Evolutionary conservation across 2,888 invertebrate genomes (phyloP).

Genomic region (Helleia helle): DNA sequence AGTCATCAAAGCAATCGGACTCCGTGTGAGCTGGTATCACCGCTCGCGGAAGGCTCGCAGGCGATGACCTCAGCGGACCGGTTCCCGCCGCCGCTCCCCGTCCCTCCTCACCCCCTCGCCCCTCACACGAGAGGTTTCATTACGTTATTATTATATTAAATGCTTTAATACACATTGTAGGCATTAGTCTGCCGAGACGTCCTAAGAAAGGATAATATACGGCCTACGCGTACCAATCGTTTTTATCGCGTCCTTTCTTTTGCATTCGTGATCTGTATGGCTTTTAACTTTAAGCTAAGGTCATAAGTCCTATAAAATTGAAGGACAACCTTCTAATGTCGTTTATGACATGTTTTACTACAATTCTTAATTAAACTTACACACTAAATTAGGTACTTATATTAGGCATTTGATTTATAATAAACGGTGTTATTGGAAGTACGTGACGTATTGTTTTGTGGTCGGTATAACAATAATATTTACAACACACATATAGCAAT

Average conservation of each 20-base stretch:
- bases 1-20: too few relatives aligned
- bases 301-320: not conserved
- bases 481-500: too few relatives aligned
- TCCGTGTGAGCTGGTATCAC: constrained; percentile 59
- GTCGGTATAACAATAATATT: too few relatives aligned
- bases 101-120: constrained; percentile 30
- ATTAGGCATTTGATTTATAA: too few relatives aligned
- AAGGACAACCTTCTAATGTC: not conserved
- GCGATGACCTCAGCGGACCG: constrained; percentile 71
- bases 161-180: constrained; percentile 71
- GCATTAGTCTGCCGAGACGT: constrained; percentile 60
- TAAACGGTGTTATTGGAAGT: too few relatives aligned
- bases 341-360: too few relatives aligned
- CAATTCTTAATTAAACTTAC: too few relatives aligned
- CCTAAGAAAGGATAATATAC: constrained; percentile 56
- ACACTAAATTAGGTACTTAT: too few relatives aligned
- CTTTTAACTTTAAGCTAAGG: constrained; percentile 20
- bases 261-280: constrained; percentile 50
- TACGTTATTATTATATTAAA: constrained; percentile 75
- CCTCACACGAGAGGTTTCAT: constrained; percentile 65
- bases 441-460: too few relatives aligned
- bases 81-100: constrained; percentile 46
- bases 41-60: constrained; percentile 67
- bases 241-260: constrained; percentile 43
- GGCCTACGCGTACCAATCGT: constrained; percentile 34